phyloP scores from a whole-genome alignment of 2,797 vertebrate species.

The Rhadinocentrus ornatus region DNA sequence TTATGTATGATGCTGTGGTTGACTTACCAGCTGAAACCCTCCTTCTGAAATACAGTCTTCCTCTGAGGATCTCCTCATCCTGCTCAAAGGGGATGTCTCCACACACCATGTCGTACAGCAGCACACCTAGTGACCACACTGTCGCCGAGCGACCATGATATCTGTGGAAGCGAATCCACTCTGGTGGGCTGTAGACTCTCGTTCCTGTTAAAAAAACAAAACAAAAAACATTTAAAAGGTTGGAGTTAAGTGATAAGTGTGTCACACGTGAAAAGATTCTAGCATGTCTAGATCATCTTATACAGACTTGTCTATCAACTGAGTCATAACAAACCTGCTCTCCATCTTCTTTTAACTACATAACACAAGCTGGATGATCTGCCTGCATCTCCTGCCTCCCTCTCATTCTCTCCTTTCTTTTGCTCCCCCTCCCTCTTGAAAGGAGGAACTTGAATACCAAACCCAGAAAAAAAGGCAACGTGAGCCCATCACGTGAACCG shows the following conservation, averaged over 20 bases:
- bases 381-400: conserved; percentile 35
- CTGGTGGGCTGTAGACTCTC: conserved; percentile 96
- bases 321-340: conserved; percentile 68
- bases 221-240: not conserved
- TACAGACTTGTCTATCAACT: conserved; percentile 21
- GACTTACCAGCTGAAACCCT: conserved; percentile 90
- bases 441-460: conserved; percentile 86
- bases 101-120: conserved; percentile 98
- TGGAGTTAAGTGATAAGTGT: conserved; percentile 8
- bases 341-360: conserved; percentile 60
- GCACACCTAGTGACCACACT: conserved; percentile 96
- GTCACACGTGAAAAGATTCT: accelerated
- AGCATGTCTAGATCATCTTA: no score
- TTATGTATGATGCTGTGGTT: conserved; percentile 11
- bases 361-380: conserved; percentile 63
- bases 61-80: conserved; percentile 95
- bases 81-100: conserved; percentile 98
- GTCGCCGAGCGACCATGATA: conserved; percentile 97
- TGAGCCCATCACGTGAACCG: conserved; percentile 84
- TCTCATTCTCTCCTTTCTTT: not conserved
- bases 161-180: conserved; percentile 97
- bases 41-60: conserved; percentile 93
- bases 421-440: conserved; percentile 45
- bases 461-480: conserved; percentile 80
- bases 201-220: conserved; percentile 84